phyloP scores from a whole-genome alignment of 37 sponge, comb jelly and placozoan species.

The Spongilla lacustris region DNA sequence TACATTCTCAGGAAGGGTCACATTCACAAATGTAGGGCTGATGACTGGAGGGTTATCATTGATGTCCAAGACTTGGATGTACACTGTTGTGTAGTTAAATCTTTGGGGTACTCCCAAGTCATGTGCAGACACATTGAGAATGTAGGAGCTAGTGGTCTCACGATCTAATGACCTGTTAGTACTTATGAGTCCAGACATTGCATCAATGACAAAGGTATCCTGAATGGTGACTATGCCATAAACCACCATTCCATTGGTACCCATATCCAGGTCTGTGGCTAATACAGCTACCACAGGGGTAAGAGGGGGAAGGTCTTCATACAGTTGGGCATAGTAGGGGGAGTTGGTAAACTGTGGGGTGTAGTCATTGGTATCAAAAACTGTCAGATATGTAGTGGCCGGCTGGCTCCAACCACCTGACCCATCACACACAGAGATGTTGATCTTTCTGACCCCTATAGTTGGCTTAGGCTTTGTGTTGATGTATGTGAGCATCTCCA shows the following conservation, averaged over 20 bases:
- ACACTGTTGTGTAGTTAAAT: slow-evolving; percentile 4
- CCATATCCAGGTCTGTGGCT: slow-evolving; percentile 42
- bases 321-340: not conserved
- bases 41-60: slow-evolving; percentile 65
- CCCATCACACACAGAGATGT: slow-evolving; percentile 39
- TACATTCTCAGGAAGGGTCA: slow-evolving; percentile 22
- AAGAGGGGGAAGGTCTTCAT: not conserved
- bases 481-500: slow-evolving; percentile 9
- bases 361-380: slow-evolving; percentile 28
- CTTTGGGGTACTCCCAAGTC: slow-evolving; percentile 7
- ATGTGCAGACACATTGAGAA: slow-evolving; percentile 37
- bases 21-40: slow-evolving; percentile 5
- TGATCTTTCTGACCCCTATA: slow-evolving; percentile 12
- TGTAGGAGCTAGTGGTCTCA: slow-evolving; percentile 22
- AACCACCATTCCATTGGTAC: slow-evolving; percentile 21
- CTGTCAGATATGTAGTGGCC: not conserved
- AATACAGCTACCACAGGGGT: slow-evolving; percentile 19
- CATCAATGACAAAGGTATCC: slow-evolving; percentile 41
- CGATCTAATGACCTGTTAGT: slow-evolving; percentile 32
- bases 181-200: slow-evolving; percentile 28
- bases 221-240: slow-evolving; percentile 24
- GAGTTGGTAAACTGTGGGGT: slow-evolving; percentile 18
- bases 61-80: slow-evolving; percentile 52
- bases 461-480: slow-evolving; percentile 35
- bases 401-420: slow-evolving; percentile 17